Base-by-base conservation (phyloP, 2,113 vertebrate species). In the Burhinus oedicnemus region DNA sequence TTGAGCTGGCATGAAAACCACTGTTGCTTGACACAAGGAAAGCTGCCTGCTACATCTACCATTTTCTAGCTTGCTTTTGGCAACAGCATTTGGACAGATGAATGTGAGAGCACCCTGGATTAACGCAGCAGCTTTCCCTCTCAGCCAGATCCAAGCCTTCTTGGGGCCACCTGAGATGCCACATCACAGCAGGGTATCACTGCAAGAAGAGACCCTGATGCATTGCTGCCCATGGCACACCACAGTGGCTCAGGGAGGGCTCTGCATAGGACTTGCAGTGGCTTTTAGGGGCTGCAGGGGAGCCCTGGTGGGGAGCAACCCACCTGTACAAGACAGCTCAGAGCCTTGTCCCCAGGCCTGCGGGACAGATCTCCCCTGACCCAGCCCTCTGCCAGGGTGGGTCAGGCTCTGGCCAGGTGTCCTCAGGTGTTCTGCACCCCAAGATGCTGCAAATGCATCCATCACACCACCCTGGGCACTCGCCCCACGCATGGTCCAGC, bases 231-330 rank as follows among this genome's bases (percentile, higher is more conserved):
- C 0, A 0, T 3, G 14, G 47, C 52, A 51, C 25, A 27, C 23
- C 0, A 0, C 14, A 11, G 45, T 1, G 7, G 61, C 45, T 55
- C 12, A 0, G 13, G 30, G 7, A 61, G 12, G 25, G 34, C 36
- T 87, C 77, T 27, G 13, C 1, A 0, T 1, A 23, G 60, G 40
- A 36, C 26, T 27, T 10, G 7, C 1, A 1, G 13, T 25, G 49
- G 18, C 16, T 72, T 90, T 81, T 32, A 61, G 60, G 45, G 45
- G 17, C 47, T 44, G 60, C 21, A 8, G 20, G 15, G n/a, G 30
- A 83, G n/a, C 22, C 77, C 54, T 5, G 12, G 25, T 3, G 16
- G 14, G 62, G 23, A 77, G 23, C 11, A 15, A 8, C 45, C 34
- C 32, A 17, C 6, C 54, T 18, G 18, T 19, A 38, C n/a, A 55